Percentiles rank a stretch among this genome's conserved stretches.
Evolutionary conservation across 2,797 vertebrate genomes (phyloP).

Genomic region (Manis pentadactyla): DNA sequence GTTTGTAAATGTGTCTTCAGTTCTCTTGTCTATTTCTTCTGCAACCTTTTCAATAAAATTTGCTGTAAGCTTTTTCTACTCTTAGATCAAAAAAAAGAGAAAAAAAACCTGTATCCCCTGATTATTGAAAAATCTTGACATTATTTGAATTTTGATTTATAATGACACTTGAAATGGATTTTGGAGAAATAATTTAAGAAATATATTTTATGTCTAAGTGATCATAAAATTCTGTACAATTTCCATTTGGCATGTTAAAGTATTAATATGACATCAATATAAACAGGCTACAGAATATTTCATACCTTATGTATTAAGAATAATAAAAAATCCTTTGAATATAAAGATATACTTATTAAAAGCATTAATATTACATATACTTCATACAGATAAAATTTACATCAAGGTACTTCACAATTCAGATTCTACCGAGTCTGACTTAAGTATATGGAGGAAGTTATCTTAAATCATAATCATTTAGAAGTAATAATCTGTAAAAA

Average conservation of each 20-base stretch:
- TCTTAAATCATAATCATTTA: slow-evolving; percentile 86
- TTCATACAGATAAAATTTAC: slow-evolving; percentile 82
- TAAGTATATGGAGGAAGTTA: slow-evolving; percentile 83
- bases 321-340: slow-evolving; percentile 77
- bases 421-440: slow-evolving; percentile 77
- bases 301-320: slow-evolving; percentile 68
- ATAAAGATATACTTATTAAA: slow-evolving; percentile 78
- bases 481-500: slow-evolving; percentile 87
- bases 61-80: slow-evolving; percentile 64
- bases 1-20: slow-evolving; percentile 51
- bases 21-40: slow-evolving; percentile 64
- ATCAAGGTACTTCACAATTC: slow-evolving; percentile 82
- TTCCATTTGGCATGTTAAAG: slow-evolving; percentile 72
- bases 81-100: slow-evolving; percentile 52
- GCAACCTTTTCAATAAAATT: slow-evolving; percentile 60
- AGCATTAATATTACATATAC: slow-evolving; percentile 79
- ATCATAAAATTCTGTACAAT: slow-evolving; percentile 30
- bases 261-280: slow-evolving; percentile 62
- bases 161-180: slow-evolving; percentile 60
- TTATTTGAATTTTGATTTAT: slow-evolving; percentile 33
- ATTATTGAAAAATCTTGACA: slow-evolving; percentile 51
- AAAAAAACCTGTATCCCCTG: slow-evolving; percentile 40
- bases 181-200: slow-evolving; percentile 56
- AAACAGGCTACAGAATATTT: slow-evolving; percentile 56
- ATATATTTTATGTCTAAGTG: slow-evolving; percentile 66